phyloP scores from a whole-genome alignment of 2,797 vertebrate species.

The Buphagus erythrorhynchus region DNA sequence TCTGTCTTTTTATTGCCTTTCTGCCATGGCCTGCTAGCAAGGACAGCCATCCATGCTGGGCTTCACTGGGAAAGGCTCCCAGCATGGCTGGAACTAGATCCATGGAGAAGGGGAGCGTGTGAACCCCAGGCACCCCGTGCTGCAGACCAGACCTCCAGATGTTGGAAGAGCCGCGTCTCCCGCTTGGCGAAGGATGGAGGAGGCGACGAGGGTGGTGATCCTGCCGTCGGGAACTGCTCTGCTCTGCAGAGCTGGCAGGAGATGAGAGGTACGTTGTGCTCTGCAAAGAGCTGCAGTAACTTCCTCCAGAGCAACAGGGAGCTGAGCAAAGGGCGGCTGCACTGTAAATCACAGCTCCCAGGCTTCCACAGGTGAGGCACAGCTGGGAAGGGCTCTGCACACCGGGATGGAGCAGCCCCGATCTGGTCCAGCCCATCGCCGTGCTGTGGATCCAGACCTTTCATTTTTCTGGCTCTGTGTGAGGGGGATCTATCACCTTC shows the following conservation, averaged over 20 bases:
- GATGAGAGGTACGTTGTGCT: background rate
- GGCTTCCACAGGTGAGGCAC: constrained; percentile 14
- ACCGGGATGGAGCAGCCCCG: accelerated
- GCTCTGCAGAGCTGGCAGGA: constrained; percentile 33
- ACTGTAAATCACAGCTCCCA: background rate
- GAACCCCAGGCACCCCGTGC: background rate
- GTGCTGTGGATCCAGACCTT: background rate
- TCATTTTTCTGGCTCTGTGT: accelerated
- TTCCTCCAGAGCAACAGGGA: constrained; percentile 22
- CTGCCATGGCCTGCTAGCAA: background rate
- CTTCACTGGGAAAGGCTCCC: background rate
- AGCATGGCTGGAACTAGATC: background rate
- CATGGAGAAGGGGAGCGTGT: background rate
- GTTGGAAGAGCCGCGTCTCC: background rate
- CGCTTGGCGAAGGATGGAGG: background rate
- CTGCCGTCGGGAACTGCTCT: background rate
- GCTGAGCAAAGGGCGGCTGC: background rate
- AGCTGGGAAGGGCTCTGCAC: background rate
- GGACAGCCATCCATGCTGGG: background rate
- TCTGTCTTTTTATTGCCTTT: background rate
- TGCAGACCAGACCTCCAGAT: constrained; percentile 28
- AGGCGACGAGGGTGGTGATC: background rate
- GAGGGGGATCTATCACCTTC: background rate
- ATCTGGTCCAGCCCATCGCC: accelerated
- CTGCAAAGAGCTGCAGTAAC: background rate